Evolutionary conservation across 2,888 invertebrate genomes (phyloP).

Genomic region (Athalia rosae): DNA sequence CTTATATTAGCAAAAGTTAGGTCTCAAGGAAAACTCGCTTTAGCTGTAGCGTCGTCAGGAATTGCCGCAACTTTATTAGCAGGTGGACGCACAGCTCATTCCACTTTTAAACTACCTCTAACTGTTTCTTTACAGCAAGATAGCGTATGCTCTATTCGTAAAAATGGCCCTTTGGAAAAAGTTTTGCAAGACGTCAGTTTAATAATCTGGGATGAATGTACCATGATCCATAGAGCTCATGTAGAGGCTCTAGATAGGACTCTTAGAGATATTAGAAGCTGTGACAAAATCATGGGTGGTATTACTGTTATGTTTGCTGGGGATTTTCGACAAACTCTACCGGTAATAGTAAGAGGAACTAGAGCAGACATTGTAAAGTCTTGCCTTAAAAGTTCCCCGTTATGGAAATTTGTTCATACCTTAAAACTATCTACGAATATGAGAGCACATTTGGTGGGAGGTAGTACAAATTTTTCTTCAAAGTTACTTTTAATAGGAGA

Average conservation of each 20-base stretch:
- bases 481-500: conserved; percentile 47
- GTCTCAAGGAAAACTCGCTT: neutral
- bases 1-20: conserved; percentile 53
- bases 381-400: conserved; percentile 45
- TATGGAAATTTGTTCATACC: conserved; percentile 48
- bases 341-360: conserved; percentile 48
- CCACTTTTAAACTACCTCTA: conserved; percentile 44
- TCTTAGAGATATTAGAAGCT: conserved; percentile 44
- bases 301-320: conserved; percentile 53
- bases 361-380: conserved; percentile 41
- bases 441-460: conserved; percentile 44
- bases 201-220: conserved; percentile 51
- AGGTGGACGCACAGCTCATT: conserved; percentile 3
- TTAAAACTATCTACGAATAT: conserved; percentile 47
- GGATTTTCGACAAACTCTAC: conserved; percentile 54
- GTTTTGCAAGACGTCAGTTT: conserved; percentile 44
- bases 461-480: conserved; percentile 42
- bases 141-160: no score
- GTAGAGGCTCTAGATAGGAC: conserved; percentile 45
- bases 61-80: neutral
- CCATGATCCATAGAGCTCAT: conserved; percentile 49
- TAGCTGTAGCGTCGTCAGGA: conserved; percentile 12
- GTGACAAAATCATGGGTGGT: conserved; percentile 38
- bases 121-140: no score
- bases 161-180: no score